phyloP scores from a whole-genome alignment of 2,113 vertebrate genomes.

The human region GRCh38 chrX:105669501-105670000 shows the following conservation, averaged over 20 bases:
- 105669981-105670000: neutral
- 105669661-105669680: neutral
- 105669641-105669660: neutral
- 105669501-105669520: neutral
- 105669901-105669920: neutral
- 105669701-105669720: neutral
- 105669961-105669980: neutral
- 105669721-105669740: neutral
- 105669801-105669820: neutral
- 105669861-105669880: neutral
- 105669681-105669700: neutral
- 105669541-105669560: neutral
- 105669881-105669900: neutral
- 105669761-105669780: neutral
- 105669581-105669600: neutral
- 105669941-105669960: neutral
- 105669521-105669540: neutral
- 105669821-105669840: neutral
- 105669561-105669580: neutral
- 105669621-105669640: neutral
- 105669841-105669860: slow-evolving; percentile 18
- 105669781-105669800: neutral
- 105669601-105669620: neutral
- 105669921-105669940: slow-evolving; percentile 10
- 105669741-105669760: neutral